These are phyloP conservation scores for Cosmopolites sordidus DNA, from an alignment of 2,888 invertebrate species.

Conservation along the genomic window DNA sequence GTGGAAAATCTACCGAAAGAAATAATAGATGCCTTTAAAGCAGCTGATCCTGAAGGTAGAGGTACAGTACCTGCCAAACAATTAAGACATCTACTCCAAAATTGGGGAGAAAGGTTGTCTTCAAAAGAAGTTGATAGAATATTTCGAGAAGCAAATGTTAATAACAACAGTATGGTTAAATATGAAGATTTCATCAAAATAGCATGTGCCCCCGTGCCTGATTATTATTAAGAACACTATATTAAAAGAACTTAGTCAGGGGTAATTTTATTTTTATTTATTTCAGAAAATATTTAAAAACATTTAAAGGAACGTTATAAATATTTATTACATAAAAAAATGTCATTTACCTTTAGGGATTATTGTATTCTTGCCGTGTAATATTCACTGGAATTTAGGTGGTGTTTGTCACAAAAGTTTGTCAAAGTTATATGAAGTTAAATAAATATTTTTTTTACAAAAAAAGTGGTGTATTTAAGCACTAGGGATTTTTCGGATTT, in stretches of 20 bases:
- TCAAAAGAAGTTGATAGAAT: conserved; percentile 79
- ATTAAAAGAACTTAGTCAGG: background rate
- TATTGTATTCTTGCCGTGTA: too few species aligned
- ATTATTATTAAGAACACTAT: conserved; percentile 65
- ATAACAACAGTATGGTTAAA: conserved; percentile 72
- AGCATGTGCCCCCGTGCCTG: conserved; percentile 87
- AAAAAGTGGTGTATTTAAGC: too few species aligned
- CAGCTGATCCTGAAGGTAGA: conserved; percentile 70
- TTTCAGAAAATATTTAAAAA: too few species aligned
- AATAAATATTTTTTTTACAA: too few species aligned
- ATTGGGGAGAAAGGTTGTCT: conserved; percentile 90
- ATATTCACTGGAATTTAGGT: too few species aligned
- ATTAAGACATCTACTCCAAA: conserved; percentile 77
- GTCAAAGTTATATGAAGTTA: too few species aligned
- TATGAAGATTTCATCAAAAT: conserved; percentile 92
- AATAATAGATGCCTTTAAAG: conserved; percentile 85
- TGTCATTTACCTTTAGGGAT: conserved; percentile 3
- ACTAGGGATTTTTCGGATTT: too few species aligned
- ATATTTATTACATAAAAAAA: conserved; percentile 14
- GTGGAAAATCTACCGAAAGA: conserved; percentile 80
- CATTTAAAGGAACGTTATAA: background rate
- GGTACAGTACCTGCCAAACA: conserved; percentile 78
- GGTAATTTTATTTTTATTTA: background rate
- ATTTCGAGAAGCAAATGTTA: conserved; percentile 86
- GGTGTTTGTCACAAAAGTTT: too few species aligned